phyloP scores from a whole-genome alignment of 92 coral and sea anemone species.

The Phenganax subtilis region DNA sequence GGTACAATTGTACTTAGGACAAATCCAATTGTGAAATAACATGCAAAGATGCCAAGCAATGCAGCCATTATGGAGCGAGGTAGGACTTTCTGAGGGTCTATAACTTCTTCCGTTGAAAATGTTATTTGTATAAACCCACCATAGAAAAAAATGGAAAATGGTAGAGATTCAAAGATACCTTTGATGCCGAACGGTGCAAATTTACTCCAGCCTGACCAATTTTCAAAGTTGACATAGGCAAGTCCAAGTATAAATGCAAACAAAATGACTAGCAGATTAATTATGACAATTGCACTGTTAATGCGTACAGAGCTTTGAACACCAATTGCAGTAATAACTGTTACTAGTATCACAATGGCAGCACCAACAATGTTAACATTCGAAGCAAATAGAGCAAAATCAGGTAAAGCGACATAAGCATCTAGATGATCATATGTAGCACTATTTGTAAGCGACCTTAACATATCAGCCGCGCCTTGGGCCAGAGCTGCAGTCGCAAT shows the following conservation, averaged over 20 bases:
- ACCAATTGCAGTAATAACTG: conserved; percentile 21
- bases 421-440: conserved; percentile 18
- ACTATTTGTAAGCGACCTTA: conserved; percentile 24
- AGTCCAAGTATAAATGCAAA: conserved; percentile 20
- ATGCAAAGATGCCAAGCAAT: conserved; percentile 7
- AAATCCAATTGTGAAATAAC: conserved; percentile 1
- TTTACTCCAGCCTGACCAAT: conserved; percentile 32
- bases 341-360: conserved; percentile 1
- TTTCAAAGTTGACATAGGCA: conserved; percentile 11
- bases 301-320: conserved; percentile 28
- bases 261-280: conserved; percentile 17
- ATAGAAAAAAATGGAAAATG: conserved; percentile 25
- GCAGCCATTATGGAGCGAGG: conserved; percentile 28
- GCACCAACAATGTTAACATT: conserved; percentile 26
- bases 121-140: conserved; percentile 24
- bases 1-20: conserved; percentile 18
- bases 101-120: conserved; percentile 28
- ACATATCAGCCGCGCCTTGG: conserved; percentile 34
- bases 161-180: conserved; percentile 20
- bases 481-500: conserved; percentile 25
- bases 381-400: conserved; percentile 14
- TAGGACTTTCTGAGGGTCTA: conserved; percentile 1
- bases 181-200: conserved; percentile 33
- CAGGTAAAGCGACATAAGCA: conserved; percentile 10
- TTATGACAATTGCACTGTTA: conserved; percentile 16